These are phyloP conservation scores for Meteorus colon DNA, from an alignment of 2,888 invertebrate genomes.

Conservation along the genomic window DNA sequence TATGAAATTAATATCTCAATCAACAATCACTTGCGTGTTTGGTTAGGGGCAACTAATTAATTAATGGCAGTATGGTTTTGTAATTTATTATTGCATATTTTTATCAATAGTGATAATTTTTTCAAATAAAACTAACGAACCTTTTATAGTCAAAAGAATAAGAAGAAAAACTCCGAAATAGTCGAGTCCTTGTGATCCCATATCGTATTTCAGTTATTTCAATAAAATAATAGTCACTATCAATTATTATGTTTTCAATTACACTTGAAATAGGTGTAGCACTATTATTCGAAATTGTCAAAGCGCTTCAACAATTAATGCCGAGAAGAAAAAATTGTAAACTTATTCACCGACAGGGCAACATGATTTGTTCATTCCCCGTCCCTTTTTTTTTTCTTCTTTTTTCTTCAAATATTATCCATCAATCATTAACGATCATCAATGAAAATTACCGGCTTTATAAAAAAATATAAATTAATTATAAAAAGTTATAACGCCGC, in stretches of 20 bases:
- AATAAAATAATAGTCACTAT: background rate
- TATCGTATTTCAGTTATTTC: background rate
- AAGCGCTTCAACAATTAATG: background rate
- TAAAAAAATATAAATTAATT: background rate
- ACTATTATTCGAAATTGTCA: background rate
- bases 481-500: background rate
- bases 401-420: background rate
- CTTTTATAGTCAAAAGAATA: constrained; percentile 19
- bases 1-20: background rate
- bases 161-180: constrained; percentile 23
- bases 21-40: constrained; percentile 7
- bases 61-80: background rate
- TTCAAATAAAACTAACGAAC: background rate
- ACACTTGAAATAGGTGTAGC: background rate
- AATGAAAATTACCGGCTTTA: background rate
- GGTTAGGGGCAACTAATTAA: background rate
- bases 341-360: constrained; percentile 1
- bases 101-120: background rate
- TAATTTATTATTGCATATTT: background rate
- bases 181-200: constrained; percentile 2
- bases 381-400: background rate
- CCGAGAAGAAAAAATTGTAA: background rate
- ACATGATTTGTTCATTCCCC: background rate
- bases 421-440: background rate
- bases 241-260: background rate